phyloP scores from a whole-genome alignment of 2,888 invertebrate genomes.

The Polylopha cassiicola region DNA sequence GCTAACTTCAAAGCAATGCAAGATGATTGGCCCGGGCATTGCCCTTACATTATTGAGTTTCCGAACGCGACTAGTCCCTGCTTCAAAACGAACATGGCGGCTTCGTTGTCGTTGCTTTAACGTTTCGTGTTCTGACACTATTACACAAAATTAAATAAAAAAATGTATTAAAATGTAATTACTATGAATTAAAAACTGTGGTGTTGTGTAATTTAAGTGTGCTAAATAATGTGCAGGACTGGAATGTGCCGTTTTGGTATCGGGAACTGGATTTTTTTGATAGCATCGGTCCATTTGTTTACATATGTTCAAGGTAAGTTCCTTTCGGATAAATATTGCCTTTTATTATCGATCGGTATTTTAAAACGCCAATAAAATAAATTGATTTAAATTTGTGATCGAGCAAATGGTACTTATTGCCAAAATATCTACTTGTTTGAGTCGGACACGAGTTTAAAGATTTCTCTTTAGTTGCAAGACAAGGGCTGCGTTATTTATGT shows the following conservation, averaged over 20 bases:
- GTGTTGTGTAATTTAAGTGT: constrained; percentile 59
- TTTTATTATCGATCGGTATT: constrained; percentile 58
- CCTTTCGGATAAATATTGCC: constrained; percentile 62
- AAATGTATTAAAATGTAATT: constrained; percentile 73
- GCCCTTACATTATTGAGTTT: constrained; percentile 71
- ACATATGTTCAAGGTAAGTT: constrained; percentile 74
- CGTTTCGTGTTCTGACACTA: constrained; percentile 37
- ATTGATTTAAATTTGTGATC: constrained; percentile 23
- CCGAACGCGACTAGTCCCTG: constrained; percentile 53
- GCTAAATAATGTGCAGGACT: constrained; percentile 68
- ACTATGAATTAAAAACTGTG: constrained; percentile 69
- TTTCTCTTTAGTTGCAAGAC: constrained; percentile 16
- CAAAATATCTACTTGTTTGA: too few relatives aligned
- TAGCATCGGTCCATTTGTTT: constrained; percentile 69
- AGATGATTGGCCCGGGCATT: constrained; percentile 57
- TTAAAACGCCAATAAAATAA: constrained; percentile 24
- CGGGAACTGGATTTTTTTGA: constrained; percentile 72
- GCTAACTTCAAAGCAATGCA: constrained; percentile 37
- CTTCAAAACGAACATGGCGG: constrained; percentile 60
- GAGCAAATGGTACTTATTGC: too few relatives aligned
- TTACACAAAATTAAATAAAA: constrained; percentile 45
- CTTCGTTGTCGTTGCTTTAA: constrained; percentile 37
- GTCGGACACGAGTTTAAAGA: constrained; percentile 12
- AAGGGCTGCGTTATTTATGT: constrained; percentile 30
- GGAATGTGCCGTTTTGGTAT: constrained; percentile 65